Base-by-base conservation (phyloP, 2,113 vertebrate genomes). In the Brachyhypopomus gauderio region DNA sequence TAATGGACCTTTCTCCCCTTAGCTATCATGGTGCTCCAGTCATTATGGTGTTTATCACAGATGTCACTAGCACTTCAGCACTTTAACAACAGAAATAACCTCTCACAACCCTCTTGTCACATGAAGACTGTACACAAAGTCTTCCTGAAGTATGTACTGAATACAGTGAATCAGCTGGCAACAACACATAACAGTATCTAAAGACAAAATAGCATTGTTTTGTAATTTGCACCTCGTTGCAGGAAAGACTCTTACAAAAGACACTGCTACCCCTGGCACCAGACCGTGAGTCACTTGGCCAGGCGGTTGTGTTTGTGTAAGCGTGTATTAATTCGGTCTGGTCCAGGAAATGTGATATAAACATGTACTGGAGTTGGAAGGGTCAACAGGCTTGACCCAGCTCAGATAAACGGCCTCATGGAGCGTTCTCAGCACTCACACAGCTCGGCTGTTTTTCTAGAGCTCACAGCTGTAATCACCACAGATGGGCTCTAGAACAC, bases 301-400 rank as follows among this genome's bases (percentile, higher is more conserved):
- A 67, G 22, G 22, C 63, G 45, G 17, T 9, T 16, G 25, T 52
- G 55, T 66, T 52, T 41, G 52, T 66, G 36, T 60, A 63, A 71
- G 75, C 85, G 85, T 86, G 84, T 85, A 78, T 81, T 82, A 73
- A 78, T 75, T 77, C 41, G 45, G 55, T 48, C 87, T 88, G 78
- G 82, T 41, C 25, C 14, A 38, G 71, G n/a, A 80, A 64, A 75
- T 6, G 55, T 76, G 88, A 84, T 72, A 67, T 87, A 88, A 90
- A 90, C 86, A 84, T 67, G 74, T 63, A 27, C 17, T 71, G 75
- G 66, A 17, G n/a, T 1, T 11, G 22, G 19, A 7, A 66, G 70
- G 80, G 85, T 84, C 84, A 86, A 16, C 79, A 67, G 79, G 67
- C 85, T 81, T 34, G 27, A 75, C 83, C 52, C 52, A 75, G 81